Conservation (phyloP, 2,797 vertebrate genomes). For the Poeciliopsis infans region DNA sequence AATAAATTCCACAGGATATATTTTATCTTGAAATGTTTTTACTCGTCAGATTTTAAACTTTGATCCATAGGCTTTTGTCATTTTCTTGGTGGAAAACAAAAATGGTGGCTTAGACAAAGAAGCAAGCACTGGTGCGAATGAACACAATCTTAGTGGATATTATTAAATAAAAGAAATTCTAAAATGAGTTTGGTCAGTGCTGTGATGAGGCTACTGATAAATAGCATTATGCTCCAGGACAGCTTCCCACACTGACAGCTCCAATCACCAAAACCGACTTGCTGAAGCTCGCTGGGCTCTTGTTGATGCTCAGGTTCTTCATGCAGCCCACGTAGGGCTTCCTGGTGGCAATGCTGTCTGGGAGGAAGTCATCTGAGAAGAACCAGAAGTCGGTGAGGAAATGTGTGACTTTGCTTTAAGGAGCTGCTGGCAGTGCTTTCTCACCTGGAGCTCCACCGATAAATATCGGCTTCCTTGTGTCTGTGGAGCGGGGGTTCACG, state of each 20-base stretch:
- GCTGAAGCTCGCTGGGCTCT: constrained; percentile 86
- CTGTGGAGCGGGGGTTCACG: constrained; percentile 74
- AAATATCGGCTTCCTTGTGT: constrained; percentile 85
- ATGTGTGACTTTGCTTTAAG: neutral
- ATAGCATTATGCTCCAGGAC: constrained; percentile 83
- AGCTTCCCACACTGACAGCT: constrained; percentile 88
- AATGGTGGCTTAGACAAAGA: constrained; percentile 14
- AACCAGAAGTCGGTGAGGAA: neutral
- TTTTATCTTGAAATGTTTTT: neutral
- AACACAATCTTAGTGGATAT: constrained; percentile 15
- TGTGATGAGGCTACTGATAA: constrained; percentile 14
- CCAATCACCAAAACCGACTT: constrained; percentile 89
- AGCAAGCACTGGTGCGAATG: neutral
- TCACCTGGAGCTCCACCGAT: constrained; percentile 93
- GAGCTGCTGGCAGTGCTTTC: constrained; percentile 4
- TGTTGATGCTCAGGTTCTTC: constrained; percentile 88
- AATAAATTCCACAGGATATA: neutral
- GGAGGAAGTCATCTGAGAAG: constrained; percentile 83
- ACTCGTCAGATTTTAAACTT: neutral
- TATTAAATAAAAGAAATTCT: constrained; percentile 8
- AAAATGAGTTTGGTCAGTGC: constrained; percentile 59
- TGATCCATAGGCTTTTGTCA: constrained; percentile 32
- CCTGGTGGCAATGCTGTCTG: constrained; percentile 77
- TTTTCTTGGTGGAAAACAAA: constrained; percentile 18
- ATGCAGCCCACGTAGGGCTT: constrained; percentile 90